Base-by-base conservation (phyloP, 1,140 invertebrate genomes). In the Pseudomyrmex sp. region DNA sequence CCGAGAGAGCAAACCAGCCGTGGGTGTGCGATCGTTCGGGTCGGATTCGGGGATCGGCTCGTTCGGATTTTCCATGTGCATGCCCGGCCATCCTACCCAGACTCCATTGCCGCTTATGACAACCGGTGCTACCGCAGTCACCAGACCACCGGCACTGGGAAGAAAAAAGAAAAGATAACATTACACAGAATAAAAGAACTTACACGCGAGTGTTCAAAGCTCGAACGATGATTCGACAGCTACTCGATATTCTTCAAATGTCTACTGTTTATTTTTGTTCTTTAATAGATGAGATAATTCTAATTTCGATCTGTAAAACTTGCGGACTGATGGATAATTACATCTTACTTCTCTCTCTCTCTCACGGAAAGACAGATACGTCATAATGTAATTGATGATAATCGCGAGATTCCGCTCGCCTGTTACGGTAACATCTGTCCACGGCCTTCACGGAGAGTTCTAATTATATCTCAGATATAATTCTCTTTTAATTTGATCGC, bases 81-180 rank as follows among this genome's bases (percentile, higher is more conserved):
- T 96, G 3, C 98, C 98, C 0, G 98, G 97, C 98, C 98, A 98
- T 84, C 98, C 98, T 66, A 98, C 97, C 98, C 98, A 98, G 23
- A 98, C 95, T 35, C 98, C 98, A 89, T 96, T 96, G 80, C 97
- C 96, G 87, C 96, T 96, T 77, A 98, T 97, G 1, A 98, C 97
- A 8, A 98, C 97, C 0, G 98, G 97, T 58, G 97, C 98, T 15
- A 98, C 97, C 3, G 98, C 98, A 4, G 98, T 98, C 13, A 98
- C 98, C 74, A 98, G 94, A 82, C 98, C 98, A 76, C 98, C 98
- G 90, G 97, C 98, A 92, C 97, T 98, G 90, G 10, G 94, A 92
- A 89, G 58, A 69, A 82, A 82, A 76, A 88, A 58, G 9, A 2
- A 26, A 63, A 13, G 5, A 26, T 20, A 12, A 63, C 1, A 48